These are phyloP conservation scores for Acanthacorydalis orientalis DNA, from an alignment of 2,888 invertebrate genomes.

Conservation along the genomic window DNA sequence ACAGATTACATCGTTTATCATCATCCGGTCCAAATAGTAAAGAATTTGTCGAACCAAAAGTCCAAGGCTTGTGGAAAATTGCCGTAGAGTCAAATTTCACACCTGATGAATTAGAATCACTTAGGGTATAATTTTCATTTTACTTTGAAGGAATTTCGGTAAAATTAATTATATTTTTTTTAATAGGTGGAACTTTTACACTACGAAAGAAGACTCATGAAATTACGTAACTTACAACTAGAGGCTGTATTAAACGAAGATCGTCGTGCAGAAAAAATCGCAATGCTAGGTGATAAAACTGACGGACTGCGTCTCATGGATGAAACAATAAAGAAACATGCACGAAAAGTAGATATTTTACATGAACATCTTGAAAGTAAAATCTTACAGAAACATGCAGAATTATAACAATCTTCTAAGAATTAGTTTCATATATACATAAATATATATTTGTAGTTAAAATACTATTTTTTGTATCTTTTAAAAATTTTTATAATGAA, in stretches of 20 bases:
- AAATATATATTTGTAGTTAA: too few species aligned
- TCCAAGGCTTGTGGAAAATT: slow-evolving; percentile 73
- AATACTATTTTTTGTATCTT: too few species aligned
- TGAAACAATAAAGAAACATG: slow-evolving; percentile 67
- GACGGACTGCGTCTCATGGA: slow-evolving; percentile 47
- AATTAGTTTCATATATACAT: neutral
- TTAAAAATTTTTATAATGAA: too few species aligned
- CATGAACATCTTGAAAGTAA: slow-evolving; percentile 62
- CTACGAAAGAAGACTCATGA: slow-evolving; percentile 72
- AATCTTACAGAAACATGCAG: slow-evolving; percentile 59
- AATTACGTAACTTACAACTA: slow-evolving; percentile 65
- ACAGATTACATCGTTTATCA: slow-evolving; percentile 54
- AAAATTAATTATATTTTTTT: slow-evolving; percentile 3
- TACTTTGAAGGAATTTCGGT: neutral
- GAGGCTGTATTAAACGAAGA: slow-evolving; percentile 60
- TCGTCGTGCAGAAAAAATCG: slow-evolving; percentile 41
- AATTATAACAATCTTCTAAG: slow-evolving; percentile 36
- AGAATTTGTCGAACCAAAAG: slow-evolving; percentile 83
- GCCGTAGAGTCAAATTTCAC: slow-evolving; percentile 69
- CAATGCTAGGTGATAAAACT: slow-evolving; percentile 42
- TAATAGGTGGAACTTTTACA: slow-evolving; percentile 63
- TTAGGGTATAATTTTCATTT: slow-evolving; percentile 42
- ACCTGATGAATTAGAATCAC: slow-evolving; percentile 61
- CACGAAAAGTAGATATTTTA: slow-evolving; percentile 69
- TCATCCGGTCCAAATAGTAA: slow-evolving; percentile 63